Conservation (phyloP, 2,797 vertebrate species). For the Echiichthys vipera region DNA sequence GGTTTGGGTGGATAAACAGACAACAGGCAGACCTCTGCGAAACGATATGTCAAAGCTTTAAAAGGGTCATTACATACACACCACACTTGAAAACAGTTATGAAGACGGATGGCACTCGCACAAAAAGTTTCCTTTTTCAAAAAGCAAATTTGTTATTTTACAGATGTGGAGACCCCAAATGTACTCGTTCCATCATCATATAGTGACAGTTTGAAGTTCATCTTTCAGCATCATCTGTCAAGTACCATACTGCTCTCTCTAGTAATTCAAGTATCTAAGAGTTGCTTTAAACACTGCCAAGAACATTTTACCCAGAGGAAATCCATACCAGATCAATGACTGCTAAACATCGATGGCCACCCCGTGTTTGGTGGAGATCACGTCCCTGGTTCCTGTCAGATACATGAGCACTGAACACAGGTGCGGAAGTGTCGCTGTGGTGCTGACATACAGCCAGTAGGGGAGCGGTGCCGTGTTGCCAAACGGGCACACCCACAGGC, state of each 20-base stretch:
- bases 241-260: background rate
- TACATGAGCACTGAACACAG: constrained; percentile 96
- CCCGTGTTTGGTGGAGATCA: constrained; percentile 94
- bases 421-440: constrained; percentile 93
- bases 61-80: constrained; percentile 21
- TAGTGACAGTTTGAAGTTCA: background rate
- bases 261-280: constrained; percentile 32
- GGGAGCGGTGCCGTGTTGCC: constrained; percentile 94
- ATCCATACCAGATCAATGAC: background rate
- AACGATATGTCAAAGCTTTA: constrained; percentile 26
- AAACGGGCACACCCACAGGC: constrained; percentile 95
- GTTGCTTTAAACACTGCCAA: constrained; percentile 9
- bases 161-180: background rate
- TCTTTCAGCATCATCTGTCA: background rate
- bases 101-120: constrained; percentile 15
- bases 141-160: background rate
- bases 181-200: background rate
- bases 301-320: background rate
- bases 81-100: background rate
- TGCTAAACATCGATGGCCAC: constrained; percentile 91
- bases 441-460: constrained; percentile 94
- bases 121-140: background rate
- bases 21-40: background rate
- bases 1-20: background rate
- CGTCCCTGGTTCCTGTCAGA: constrained; percentile 92